phyloP scores from a whole-genome alignment of 2,113 vertebrate species.

The Cromileptes altivelis region DNA sequence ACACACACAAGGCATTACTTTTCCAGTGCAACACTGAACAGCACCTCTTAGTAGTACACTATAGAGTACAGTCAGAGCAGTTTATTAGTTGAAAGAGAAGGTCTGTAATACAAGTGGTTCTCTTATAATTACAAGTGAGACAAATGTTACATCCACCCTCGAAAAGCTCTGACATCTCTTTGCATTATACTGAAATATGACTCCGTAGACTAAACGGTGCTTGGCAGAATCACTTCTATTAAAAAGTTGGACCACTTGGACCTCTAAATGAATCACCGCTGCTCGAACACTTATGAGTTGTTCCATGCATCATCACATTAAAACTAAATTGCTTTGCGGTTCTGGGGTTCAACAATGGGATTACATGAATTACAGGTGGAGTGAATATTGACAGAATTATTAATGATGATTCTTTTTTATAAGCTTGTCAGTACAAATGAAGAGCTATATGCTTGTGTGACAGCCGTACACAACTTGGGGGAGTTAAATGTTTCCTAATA shows the following conservation, averaged over 20 bases:
- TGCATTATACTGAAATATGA: slow-evolving; percentile 11
- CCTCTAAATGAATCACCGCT: slow-evolving; percentile 19
- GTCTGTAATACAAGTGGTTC: neutral
- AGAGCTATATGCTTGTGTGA: neutral
- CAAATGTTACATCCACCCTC: slow-evolving; percentile 10
- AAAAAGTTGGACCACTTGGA: slow-evolving; percentile 20
- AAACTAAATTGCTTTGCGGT: slow-evolving; percentile 44
- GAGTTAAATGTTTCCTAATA: neutral
- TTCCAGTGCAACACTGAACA: slow-evolving; percentile 2
- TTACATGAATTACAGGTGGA: slow-evolving; percentile 17
- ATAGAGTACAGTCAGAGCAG: neutral
- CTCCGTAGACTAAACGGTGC: slow-evolving; percentile 11
- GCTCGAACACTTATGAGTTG: slow-evolving; percentile 9
- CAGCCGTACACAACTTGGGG: neutral
- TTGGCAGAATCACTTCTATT: slow-evolving; percentile 11
- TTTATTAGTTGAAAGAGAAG: slow-evolving; percentile 13
- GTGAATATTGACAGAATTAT: slow-evolving; percentile 16
- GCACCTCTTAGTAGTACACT: neutral
- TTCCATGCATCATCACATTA: slow-evolving; percentile 25
- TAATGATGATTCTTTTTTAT: slow-evolving; percentile 4
- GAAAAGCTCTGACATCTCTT: slow-evolving; percentile 12
- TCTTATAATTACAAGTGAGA: slow-evolving; percentile 3
- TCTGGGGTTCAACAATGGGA: slow-evolving; percentile 31
- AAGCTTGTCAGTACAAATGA: neutral
- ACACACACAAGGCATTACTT: neutral